phyloP scores from a whole-genome alignment of 30 jellyfish, hydroid and myxozoan genomes.

The Hydractinia symbiolongicarpus region DNA sequence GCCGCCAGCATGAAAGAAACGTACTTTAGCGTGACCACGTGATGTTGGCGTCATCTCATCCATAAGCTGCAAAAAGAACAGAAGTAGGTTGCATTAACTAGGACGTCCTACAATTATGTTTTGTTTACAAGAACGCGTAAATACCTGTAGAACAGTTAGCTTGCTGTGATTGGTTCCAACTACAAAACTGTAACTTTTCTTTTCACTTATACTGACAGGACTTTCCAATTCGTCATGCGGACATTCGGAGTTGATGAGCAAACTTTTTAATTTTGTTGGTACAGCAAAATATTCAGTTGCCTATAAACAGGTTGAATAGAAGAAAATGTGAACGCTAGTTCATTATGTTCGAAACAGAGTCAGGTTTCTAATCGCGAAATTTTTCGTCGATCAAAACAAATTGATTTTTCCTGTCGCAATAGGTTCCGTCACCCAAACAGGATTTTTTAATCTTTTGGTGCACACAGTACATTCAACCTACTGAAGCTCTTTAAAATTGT shows the following conservation, averaged over 20 bases:
- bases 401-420: too few species aligned
- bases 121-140: not conserved
- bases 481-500: too few species aligned
- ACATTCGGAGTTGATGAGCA: slow-evolving; percentile 66
- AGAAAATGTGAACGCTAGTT: not conserved
- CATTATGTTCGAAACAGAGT: too few species aligned
- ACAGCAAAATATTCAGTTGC: slow-evolving; percentile 93
- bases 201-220: slow-evolving; percentile 48
- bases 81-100: not conserved
- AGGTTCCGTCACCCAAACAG: too few species aligned
- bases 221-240: slow-evolving; percentile 41
- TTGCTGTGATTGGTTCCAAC: slow-evolving; percentile 91
- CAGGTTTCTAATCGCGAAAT: too few species aligned
- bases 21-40: slow-evolving; percentile 79
- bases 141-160: slow-evolving; percentile 68
- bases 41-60: slow-evolving; percentile 77
- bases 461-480: too few species aligned
- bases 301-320: slow-evolving; percentile 29
- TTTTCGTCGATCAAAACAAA: too few species aligned
- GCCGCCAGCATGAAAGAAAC: slow-evolving; percentile 96
- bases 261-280: slow-evolving; percentile 52
- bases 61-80: slow-evolving; percentile 42
- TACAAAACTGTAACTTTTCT: slow-evolving; percentile 61
- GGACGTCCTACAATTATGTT: too few species aligned
- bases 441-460: too few species aligned